Evolutionary conservation across 1,140 invertebrate species (phyloP).

Genomic region (Bemisia tabaci): DNA sequence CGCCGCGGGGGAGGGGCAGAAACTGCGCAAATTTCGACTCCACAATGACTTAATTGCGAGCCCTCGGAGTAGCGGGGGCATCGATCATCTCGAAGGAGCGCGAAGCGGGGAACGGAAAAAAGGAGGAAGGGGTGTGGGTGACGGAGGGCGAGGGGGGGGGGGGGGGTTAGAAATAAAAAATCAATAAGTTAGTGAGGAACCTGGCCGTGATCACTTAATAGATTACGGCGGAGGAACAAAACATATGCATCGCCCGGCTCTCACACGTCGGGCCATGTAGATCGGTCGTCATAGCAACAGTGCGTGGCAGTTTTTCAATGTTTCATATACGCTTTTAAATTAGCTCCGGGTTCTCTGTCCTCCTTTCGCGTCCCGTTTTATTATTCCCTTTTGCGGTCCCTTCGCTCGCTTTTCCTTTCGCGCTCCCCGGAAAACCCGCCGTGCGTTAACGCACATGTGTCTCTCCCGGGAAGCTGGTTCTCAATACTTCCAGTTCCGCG

Average conservation of each 20-base stretch:
- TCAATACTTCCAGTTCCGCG: too few species aligned
- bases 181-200: not conserved
- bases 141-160: not conserved
- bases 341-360: not conserved
- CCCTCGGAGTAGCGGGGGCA: not conserved
- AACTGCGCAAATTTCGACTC: not conserved
- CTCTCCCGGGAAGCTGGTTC: too few species aligned
- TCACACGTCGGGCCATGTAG: not conserved
- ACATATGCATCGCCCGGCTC: not conserved
- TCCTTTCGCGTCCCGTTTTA: not conserved
- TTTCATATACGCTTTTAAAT: not conserved
- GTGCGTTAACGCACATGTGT: too few species aligned
- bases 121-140: not conserved
- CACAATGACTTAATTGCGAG: not conserved
- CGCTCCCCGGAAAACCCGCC: too few species aligned
- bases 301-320: not conserved
- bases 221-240: not conserved
- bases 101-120: not conserved
- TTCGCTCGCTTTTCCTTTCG: not conserved
- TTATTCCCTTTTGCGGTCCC: not conserved
- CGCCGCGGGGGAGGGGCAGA: not conserved
- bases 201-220: not conserved
- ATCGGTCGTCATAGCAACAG: not conserved
- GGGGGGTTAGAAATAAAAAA: slow-evolving; percentile 7
- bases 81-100: not conserved